Evolutionary conservation across 2,888 invertebrate species (phyloP).

Genomic region (Busseola fusca): DNA sequence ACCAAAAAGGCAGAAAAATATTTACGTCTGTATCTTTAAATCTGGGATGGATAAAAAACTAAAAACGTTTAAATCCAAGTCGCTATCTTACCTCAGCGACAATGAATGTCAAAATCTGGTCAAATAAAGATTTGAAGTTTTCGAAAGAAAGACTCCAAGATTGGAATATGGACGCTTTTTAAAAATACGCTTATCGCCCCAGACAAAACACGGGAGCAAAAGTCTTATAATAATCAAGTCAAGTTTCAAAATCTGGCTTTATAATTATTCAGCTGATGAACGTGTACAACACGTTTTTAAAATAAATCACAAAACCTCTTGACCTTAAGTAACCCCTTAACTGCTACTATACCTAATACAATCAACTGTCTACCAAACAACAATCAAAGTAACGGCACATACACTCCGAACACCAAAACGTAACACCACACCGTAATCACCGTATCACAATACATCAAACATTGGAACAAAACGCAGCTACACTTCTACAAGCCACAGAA

Average conservation of each 20-base stretch:
- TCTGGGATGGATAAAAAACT: not conserved
- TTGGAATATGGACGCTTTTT: not conserved
- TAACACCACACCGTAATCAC: slow-evolving; percentile 12
- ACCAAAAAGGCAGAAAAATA: not conserved
- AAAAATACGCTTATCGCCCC: not conserved
- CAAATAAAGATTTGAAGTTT: not conserved
- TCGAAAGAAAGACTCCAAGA: not conserved
- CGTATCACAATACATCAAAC: slow-evolving; percentile 46
- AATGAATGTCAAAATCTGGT: not conserved
- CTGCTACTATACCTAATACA: slow-evolving; percentile 32
- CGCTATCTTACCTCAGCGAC: not conserved
- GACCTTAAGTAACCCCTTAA: slow-evolving; percentile 23
- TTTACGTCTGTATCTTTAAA: not conserved
- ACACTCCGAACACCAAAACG: slow-evolving; percentile 29
- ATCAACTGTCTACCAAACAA: slow-evolving; percentile 26
- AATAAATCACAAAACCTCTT: not conserved
- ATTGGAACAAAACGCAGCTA: slow-evolving; percentile 50
- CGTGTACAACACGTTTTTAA: not conserved
- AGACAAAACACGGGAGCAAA: not conserved
- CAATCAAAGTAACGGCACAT: slow-evolving; percentile 43
- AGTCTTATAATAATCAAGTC: not conserved
- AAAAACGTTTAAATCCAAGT: not conserved
- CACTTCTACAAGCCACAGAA: slow-evolving; percentile 48
- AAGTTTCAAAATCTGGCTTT: not conserved
- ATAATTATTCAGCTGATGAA: not conserved